Evolutionary conservation across 2,113 vertebrate species (phyloP).

Genomic region (Falcunculus frontatus): DNA sequence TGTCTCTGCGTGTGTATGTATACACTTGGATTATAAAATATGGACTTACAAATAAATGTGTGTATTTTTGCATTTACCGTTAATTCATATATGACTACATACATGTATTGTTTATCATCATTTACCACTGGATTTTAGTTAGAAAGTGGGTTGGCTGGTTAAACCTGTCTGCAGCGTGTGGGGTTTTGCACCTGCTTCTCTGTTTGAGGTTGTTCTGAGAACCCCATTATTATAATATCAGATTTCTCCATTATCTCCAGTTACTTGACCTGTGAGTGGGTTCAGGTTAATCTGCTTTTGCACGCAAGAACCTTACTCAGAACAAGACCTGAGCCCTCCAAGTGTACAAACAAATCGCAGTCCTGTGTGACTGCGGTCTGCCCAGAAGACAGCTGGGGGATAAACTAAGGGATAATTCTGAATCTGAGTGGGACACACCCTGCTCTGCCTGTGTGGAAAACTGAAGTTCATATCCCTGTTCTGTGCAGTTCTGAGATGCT

Average conservation of each 20-base stretch:
- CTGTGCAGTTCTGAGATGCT: not conserved
- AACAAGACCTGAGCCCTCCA: not conserved
- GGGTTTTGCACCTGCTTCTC: not conserved
- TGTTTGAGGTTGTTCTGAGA: not conserved
- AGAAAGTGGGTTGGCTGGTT: not conserved
- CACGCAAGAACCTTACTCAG: not conserved
- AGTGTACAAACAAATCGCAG: not conserved
- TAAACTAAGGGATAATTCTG: not conserved
- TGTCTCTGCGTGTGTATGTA: not conserved
- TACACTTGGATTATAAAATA: not conserved
- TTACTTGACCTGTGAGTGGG: not conserved
- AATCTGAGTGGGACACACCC: not conserved
- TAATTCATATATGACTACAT: not conserved
- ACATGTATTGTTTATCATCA: not conserved
- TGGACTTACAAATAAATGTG: accelerated
- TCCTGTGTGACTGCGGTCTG: not conserved
- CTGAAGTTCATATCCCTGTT: not conserved
- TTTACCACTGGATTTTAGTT: not conserved
- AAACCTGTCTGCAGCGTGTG: not conserved
- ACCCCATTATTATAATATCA: not conserved
- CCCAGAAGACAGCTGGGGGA: not conserved
- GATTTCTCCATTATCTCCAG: not conserved
- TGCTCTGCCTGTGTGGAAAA: not conserved
- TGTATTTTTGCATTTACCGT: not conserved
- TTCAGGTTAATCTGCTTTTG: not conserved